Evolutionary conservation across 1,140 invertebrate species (phyloP).

Genomic region (Neoseiulus cucumeris): DNA sequence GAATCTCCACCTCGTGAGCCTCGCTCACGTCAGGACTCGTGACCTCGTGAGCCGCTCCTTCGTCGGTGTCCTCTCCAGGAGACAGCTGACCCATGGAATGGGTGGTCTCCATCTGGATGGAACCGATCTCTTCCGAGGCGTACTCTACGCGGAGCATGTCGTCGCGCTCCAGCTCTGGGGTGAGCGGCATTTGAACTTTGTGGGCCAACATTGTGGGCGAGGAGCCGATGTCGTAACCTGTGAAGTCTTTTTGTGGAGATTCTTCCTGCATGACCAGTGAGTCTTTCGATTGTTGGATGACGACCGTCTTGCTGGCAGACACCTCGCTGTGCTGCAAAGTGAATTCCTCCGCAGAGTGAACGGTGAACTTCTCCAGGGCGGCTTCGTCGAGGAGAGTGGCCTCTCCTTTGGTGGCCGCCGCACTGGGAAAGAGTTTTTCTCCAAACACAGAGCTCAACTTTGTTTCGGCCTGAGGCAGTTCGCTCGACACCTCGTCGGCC

Average conservation of each 20-base stretch:
- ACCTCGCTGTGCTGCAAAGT: background rate
- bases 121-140: background rate
- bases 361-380: conserved; percentile 8
- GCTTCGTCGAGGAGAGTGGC: background rate
- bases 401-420: background rate
- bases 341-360: background rate
- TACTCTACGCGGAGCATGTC: conserved; percentile 3
- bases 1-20: too few relatives aligned
- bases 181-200: conserved; percentile 2
- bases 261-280: conserved; percentile 6
- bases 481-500: conserved; percentile 7
- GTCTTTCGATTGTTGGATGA: conserved; percentile 5
- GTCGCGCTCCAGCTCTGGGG: background rate
- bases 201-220: background rate
- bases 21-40: too few relatives aligned
- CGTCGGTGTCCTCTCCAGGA: too few relatives aligned
- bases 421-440: conserved; percentile 6
- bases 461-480: conserved; percentile 9
- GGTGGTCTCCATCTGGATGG: background rate
- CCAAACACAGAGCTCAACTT: conserved; percentile 12
- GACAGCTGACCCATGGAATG: too few relatives aligned
- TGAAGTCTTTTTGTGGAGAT: conserved; percentile 4
- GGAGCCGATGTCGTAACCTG: background rate
- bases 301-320: background rate
- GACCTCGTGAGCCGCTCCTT: too few relatives aligned